Evolutionary conservation across 2,888 invertebrate genomes (phyloP).

Genomic region (Tipula vernalis): DNA sequence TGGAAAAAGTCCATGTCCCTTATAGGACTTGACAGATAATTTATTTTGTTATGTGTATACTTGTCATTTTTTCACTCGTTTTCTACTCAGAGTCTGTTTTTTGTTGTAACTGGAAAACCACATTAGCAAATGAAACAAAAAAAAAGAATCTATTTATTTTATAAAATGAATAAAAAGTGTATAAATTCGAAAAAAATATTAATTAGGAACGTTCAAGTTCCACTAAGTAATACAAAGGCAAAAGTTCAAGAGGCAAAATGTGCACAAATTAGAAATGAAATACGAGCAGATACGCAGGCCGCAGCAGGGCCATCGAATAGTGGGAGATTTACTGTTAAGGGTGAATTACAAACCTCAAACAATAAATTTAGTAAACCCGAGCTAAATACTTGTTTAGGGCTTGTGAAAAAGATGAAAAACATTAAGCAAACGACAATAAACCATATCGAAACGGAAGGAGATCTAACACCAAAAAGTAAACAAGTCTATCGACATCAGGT

Average conservation of each 20-base stretch:
- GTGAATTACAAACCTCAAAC: background rate
- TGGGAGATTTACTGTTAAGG: background rate
- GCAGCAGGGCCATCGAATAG: background rate
- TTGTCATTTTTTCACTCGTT: no score
- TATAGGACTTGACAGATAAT: no score
- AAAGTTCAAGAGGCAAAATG: background rate
- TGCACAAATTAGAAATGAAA: background rate
- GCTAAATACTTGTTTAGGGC: background rate
- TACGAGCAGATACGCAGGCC: background rate
- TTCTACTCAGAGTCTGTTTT: background rate
- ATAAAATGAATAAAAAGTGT: background rate
- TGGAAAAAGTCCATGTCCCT: no score
- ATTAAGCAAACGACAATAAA: background rate
- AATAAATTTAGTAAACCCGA: slow-evolving; percentile 5
- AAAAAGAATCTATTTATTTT: background rate
- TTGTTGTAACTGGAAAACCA: background rate
- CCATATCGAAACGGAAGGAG: background rate
- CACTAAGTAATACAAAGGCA: background rate
- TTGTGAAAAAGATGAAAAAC: background rate
- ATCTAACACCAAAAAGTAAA: slow-evolving; percentile 5
- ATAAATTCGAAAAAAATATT: background rate
- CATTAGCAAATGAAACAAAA: no score
- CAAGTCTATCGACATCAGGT: background rate
- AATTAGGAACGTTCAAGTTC: background rate
- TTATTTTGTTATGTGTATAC: no score